Base-by-base conservation (phyloP, 2,888 invertebrate species). In the Eristalinus sepulchralis region DNA sequence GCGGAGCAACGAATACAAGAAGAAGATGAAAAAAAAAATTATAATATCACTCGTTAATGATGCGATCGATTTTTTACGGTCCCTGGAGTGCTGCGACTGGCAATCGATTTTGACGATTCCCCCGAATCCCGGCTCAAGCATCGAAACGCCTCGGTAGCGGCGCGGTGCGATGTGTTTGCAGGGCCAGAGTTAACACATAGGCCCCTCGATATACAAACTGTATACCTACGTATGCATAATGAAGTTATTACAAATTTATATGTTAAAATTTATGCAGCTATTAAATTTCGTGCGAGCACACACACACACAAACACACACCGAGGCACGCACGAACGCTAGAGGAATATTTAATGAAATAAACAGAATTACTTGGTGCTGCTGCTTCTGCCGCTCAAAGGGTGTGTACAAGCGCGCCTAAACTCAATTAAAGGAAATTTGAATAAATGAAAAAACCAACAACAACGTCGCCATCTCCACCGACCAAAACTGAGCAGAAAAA, bases 211-310 rank as follows among this genome's bases (percentile, higher is more conserved):
- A 27, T 47, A 55, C 22, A 53, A 20, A 31, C 53, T 20, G 39
- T 27, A 27, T 27, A 55, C 39, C 20, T 67, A 79, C 72, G 67
- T 78, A 82, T 83, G 78, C 83, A 86, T 86, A 86, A 86, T 86
- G 83, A 86, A 86, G 86, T 83, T 86, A 86, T 86, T 82, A 86
- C 66, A 76, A 83, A 71, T 80, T 79, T 79, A 79, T 84, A 86
- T 79, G 78, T 67, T 79, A 63, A 86, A 85, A 86, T 86, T 86
- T 86, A 86, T 86, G 83, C 83, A 83, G 86, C 86, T 75, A 86
- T 86, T 83, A 86, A 86, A 86, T 86, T 82, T 83, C 83, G 78
- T 83, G 71, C 66, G 83, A 75, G 75, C 71, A 71, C 73, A 68
- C 36, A 34, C 34, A 34, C 34, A 34, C 34, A 5, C 34, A 34